Base-by-base conservation (phyloP, 2,797 vertebrate species). In the Fringilla coelebs region DNA sequence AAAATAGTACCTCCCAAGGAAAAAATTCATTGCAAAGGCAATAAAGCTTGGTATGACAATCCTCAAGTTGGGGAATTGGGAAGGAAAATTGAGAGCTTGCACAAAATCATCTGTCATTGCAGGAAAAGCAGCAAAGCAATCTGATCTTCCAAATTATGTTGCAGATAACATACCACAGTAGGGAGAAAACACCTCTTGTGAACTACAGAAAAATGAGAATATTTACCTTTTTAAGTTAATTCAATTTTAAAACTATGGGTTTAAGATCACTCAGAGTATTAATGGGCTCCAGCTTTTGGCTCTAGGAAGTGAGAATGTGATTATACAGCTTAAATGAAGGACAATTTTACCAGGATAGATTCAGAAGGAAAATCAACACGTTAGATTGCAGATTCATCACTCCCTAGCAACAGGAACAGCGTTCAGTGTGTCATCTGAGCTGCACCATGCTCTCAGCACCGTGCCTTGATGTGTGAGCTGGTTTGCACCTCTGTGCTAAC, bases 1-100 rank as follows among this genome's bases (percentile, higher is more conserved):
- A 85, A 65, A 92, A 92, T 87, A 92, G 81, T 38, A 82, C 38
- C 51, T 92, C 46, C 81, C 78, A 93, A 92, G 51, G 87, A 92
- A 94, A 92, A 87, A 87, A 10, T 20, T 48, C 62, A 40, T 48
- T 70, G 70, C 54, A 86, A 57, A 84, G 31, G 58, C 38, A 92
- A 4, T 75, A 83, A 86, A 52, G 68, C 28, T 61, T 46, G 54
- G 49, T 13, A 70, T 46, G 57, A 83, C 41, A 93, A 91, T 67
- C 49, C 17, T 77, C 19, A 41, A 8, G 16, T n/a, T 61, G 12
- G 54, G 40, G 38, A 94, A 79, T 4, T 70, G 40, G 36, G 62
- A 73, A 81, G 34, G 75, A 67, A 86, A 84, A 84, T 4, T 55
- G 62, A 71, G 41, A 72, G 32, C 21, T 78, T 60, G 45, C 36